Conservation (phyloP, 2,797 vertebrate genomes). For the Ctenosaura bakeri region DNA sequence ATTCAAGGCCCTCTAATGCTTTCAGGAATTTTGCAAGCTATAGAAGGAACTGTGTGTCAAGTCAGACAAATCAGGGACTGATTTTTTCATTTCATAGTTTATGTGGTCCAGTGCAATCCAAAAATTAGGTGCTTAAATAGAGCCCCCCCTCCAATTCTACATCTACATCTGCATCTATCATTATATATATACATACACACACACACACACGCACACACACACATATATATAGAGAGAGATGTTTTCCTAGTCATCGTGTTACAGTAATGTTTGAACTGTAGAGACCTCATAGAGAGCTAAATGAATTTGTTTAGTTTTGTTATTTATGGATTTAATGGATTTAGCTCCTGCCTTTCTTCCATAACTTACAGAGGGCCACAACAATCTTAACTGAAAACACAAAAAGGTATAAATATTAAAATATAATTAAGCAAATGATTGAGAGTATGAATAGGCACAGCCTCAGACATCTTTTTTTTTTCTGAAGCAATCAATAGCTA, state of each 20-base stretch:
- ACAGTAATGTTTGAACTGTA: background rate
- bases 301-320: background rate
- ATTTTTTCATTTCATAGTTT: slow-evolving; percentile 14
- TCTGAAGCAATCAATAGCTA: background rate
- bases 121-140: background rate
- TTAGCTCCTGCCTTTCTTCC: background rate
- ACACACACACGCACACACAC: background rate
- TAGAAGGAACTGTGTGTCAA: slow-evolving; percentile 47
- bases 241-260: background rate
- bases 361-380: background rate
- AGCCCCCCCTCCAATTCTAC: background rate
- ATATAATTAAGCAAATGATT: background rate
- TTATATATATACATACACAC: background rate
- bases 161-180: too few species aligned
- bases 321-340: background rate
- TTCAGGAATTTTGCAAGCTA: slow-evolving; percentile 52
- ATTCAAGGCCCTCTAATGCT: slow-evolving; percentile 57
- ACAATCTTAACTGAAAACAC: background rate
- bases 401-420: background rate
- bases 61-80: slow-evolving; percentile 15
- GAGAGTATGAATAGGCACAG: background rate
- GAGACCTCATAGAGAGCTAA: background rate
- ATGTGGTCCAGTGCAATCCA: slow-evolving; percentile 3
- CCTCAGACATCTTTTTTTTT: background rate
- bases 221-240: background rate